Conservation (phyloP, 2,888 invertebrate species). For the Hirtodrosophila duncani region DNA sequence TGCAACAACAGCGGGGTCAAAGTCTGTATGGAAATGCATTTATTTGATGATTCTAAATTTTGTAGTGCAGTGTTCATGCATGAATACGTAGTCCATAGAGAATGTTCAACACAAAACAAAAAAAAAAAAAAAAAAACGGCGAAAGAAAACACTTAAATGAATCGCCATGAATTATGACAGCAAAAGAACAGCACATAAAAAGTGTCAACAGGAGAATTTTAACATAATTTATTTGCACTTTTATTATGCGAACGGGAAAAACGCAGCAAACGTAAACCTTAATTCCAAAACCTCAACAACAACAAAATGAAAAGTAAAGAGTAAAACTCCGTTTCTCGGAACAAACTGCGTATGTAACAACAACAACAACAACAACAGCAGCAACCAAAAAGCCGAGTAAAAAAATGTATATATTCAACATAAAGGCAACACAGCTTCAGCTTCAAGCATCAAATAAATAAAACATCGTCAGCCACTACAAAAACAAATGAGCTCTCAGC, state of each 20-base stretch:
- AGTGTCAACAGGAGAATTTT: conserved; percentile 41
- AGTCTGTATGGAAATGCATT: too few relatives aligned
- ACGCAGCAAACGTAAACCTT: neutral
- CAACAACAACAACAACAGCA: neutral
- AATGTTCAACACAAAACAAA: too few relatives aligned
- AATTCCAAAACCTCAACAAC: conserved; percentile 8
- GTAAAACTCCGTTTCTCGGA: too few relatives aligned
- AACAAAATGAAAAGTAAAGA: conserved; percentile 7
- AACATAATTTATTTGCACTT: conserved; percentile 47
- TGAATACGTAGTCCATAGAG: too few relatives aligned
- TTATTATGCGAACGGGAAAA: conserved; percentile 17
- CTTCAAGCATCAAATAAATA: conserved; percentile 4
- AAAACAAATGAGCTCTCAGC: conserved; percentile 23
- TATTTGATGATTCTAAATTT: too few relatives aligned
- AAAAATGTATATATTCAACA: conserved; percentile 9
- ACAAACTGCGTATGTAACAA: too few relatives aligned
- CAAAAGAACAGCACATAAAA: conserved; percentile 11
- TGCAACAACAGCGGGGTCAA: too few relatives aligned
- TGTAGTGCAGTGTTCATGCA: too few relatives aligned
- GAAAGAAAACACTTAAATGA: conserved; percentile 10
- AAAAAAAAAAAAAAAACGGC: too few relatives aligned
- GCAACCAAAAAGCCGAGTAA: conserved; percentile 4
- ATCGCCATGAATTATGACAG: conserved; percentile 28
- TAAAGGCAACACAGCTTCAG: conserved; percentile 3
- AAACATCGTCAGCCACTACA: neutral